Evolutionary conservation across 2,797 vertebrate species (phyloP).

Genomic region (Peromyscus eremicus): DNA sequence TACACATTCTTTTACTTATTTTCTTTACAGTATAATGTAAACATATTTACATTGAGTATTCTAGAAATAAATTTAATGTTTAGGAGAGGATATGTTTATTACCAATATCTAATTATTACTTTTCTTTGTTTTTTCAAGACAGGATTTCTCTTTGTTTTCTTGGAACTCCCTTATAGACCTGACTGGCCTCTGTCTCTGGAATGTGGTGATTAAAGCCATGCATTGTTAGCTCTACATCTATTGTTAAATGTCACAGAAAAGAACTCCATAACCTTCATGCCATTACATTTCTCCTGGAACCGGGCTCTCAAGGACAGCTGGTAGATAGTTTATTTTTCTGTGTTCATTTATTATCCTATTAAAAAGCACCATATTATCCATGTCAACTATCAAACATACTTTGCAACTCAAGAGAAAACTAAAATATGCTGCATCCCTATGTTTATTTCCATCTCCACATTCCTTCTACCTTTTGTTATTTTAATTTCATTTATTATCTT

Average conservation of each 20-base stretch:
- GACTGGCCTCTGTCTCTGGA: neutral
- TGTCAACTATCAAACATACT: neutral
- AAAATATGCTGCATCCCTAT: neutral
- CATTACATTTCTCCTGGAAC: neutral
- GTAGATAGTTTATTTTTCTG: neutral
- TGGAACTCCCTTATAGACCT: neutral
- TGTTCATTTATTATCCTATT: neutral
- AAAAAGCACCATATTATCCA: neutral
- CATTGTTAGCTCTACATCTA: too few relatives aligned
- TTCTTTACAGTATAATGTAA: neutral
- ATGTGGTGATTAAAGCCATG: neutral
- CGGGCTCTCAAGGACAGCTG: neutral
- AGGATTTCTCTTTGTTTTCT: neutral
- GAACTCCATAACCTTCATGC: neutral
- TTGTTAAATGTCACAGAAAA: neutral
- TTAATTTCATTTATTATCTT: neutral
- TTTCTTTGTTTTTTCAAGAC: neutral
- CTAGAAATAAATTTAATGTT: neutral
- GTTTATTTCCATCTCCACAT: neutral
- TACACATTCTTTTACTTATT: neutral
- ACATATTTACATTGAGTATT: neutral
- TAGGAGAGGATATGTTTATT: neutral
- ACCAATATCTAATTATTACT: neutral
- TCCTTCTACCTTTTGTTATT: neutral
- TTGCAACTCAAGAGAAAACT: neutral